Evolutionary conservation across 2,888 invertebrate genomes (phyloP), one percentile per base, ranked within the genome.

Genomic region (Drosophila peninsularis): DNA sequence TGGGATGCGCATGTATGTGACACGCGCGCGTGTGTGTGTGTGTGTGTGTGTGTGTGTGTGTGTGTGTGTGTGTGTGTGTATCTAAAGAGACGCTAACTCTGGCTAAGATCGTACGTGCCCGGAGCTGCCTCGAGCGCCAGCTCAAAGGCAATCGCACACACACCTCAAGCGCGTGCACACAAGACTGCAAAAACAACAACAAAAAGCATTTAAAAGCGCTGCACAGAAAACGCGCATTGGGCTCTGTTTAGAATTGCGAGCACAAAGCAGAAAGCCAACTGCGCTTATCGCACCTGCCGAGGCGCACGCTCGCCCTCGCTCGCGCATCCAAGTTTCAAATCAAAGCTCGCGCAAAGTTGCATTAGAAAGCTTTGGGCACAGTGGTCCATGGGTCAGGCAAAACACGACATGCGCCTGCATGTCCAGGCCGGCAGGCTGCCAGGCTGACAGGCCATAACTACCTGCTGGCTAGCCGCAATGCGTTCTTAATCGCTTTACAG

Each of bases 401-500:
- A 17, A 0, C 4, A 10, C 41, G 67, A 65, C 83, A 80, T 34
- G 81, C 54, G 65, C 19, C 50, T 55, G 63, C 81, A 53, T 80
- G 81, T 77, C 77, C 34, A 49, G 34, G 14, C 49, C 2, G 41
- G 5, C 19, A 19, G 41, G 7, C n/a, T 2, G 14, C 7, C 36
- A n/a, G 37, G n/a, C 37, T 7, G n/a, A 0, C 37, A n/a, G 37
- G 7, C 27, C 27, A 10, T 57, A 57, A 37, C 66, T 79, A 75
- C 79, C 64, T 75, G 70, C 57, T 14, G 47, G 37, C 44, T 17
- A 1, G 19, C 37, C 34, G 27, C 57, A 80, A 83, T 86, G 70
- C n/a, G 60, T 80, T 80, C 73, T 82, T 86, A 82, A 82, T 86
- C 62, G 37, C 6, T 62, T 77, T 67, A 1, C 42, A 68, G 47